phyloP scores from a whole-genome alignment of 2,797 vertebrate genomes.

The Molossus molossus region DNA sequence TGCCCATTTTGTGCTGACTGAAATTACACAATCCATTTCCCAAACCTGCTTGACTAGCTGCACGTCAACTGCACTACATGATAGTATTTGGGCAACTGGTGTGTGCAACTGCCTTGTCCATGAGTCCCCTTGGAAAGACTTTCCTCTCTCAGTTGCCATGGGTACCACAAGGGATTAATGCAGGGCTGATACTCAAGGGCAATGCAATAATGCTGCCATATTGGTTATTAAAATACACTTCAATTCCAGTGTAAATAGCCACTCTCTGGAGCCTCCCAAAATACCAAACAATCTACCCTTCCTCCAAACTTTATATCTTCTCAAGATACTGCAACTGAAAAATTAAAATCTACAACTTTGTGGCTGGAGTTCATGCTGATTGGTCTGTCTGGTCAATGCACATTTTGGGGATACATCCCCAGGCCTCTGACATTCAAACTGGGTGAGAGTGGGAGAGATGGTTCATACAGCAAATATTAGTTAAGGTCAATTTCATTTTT shows the following conservation, averaged over 20 bases:
- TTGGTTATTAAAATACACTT: not conserved
- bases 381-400: not conserved
- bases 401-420: not conserved
- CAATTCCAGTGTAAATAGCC: not conserved
- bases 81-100: not conserved
- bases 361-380: not conserved
- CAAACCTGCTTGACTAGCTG: not conserved
- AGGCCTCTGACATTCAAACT: not conserved
- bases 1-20: not conserved
- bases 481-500: not conserved
- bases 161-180: too few relatives aligned
- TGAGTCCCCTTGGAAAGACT: fast-evolving
- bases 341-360: too few relatives aligned
- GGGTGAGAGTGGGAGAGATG: not conserved
- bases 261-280: not conserved
- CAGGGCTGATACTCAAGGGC: too few relatives aligned
- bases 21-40: not conserved
- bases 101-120: fast-evolving
- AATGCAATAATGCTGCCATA: fast-evolving
- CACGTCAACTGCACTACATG: not conserved
- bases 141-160: not conserved
- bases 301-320: not conserved
- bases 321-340: not conserved
- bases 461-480: not conserved
- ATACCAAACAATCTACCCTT: not conserved